Evolutionary conservation across 2,113 vertebrate genomes (phyloP).

Genomic region (Odobenus rosmarus): DNA sequence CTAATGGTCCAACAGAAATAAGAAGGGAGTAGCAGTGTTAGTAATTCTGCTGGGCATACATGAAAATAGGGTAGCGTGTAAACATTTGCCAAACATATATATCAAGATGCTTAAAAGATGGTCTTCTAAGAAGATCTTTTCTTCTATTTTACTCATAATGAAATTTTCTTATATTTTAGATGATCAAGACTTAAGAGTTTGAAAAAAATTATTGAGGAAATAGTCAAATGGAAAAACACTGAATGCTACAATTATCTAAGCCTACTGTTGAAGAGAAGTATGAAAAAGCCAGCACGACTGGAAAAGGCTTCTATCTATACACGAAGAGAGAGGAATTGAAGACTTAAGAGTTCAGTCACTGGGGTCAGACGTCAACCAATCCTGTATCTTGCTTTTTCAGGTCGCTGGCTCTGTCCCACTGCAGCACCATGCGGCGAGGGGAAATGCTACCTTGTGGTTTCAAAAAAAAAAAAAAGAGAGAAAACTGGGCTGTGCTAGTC

Average conservation of each 20-base stretch:
- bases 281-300: background rate
- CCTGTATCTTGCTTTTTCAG: background rate
- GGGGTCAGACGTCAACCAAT: background rate
- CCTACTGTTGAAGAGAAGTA: background rate
- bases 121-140: background rate
- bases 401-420: rapidly evolving
- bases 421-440: too few relatives aligned
- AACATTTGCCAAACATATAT: background rate
- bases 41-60: background rate
- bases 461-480: background rate
- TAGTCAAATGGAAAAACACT: background rate
- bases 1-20: background rate
- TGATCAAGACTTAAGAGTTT: background rate
- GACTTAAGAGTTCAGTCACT: background rate
- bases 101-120: background rate
- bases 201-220: background rate
- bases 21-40: background rate
- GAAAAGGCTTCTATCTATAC: background rate
- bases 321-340: rapidly evolving
- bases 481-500: background rate
- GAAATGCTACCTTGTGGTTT: background rate
- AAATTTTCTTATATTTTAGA: slow-evolving; percentile 18
- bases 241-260: background rate
- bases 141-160: background rate
- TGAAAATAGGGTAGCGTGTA: background rate